phyloP scores from a whole-genome alignment of 2,113 vertebrate species.

The Ciconia boyciana region DNA sequence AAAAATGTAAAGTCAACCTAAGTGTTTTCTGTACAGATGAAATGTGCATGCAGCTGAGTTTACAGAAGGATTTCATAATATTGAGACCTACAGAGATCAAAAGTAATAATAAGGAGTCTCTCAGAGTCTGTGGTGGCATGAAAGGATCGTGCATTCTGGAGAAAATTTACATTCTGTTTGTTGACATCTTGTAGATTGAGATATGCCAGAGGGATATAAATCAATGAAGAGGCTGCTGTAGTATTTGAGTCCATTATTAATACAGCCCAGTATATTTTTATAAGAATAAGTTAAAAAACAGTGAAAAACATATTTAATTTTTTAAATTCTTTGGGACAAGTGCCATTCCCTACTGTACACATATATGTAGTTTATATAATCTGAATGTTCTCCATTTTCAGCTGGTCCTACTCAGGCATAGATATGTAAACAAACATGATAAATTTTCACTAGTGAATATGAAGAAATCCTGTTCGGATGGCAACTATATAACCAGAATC shows the following conservation, averaged over 20 bases:
- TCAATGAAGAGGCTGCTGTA: constrained; percentile 11
- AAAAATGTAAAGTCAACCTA: constrained; percentile 18
- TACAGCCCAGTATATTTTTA: background rate
- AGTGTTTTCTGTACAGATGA: constrained; percentile 17
- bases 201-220: constrained; percentile 48
- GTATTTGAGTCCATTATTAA: background rate
- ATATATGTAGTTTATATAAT: background rate
- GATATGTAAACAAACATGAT: background rate
- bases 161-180: constrained; percentile 46
- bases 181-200: constrained; percentile 32
- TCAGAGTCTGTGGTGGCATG: constrained; percentile 14
- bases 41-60: constrained; percentile 31
- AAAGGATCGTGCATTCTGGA: background rate
- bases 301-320: background rate
- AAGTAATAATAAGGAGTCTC: constrained; percentile 46
- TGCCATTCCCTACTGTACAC: background rate
- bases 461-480: background rate
- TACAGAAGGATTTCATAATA: constrained; percentile 47
- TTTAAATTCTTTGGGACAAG: background rate
- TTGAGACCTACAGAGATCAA: constrained; percentile 23
- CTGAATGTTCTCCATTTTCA: background rate
- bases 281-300: background rate
- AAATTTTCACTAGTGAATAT: background rate
- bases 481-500: background rate
- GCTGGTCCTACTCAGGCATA: background rate